Base-by-base conservation (phyloP, 2,888 invertebrate genomes). In the Drosophila phalerata region DNA sequence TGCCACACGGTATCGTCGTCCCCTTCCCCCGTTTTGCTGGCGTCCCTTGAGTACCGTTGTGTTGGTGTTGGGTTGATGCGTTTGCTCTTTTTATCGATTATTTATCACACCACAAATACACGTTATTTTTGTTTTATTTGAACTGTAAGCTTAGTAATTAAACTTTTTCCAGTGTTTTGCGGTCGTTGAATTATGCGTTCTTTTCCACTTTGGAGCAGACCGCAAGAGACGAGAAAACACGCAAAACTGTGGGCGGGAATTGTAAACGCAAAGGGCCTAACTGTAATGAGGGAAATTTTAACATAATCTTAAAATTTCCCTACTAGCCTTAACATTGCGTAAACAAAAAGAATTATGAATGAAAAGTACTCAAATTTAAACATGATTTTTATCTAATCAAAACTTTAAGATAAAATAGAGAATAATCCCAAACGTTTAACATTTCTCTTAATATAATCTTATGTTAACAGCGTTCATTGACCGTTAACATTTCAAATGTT, bases 201-300 rank as follows among this genome's bases (percentile, higher is more conserved):
- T 45, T 38, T 6, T 15, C 13, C 37, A 28, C 43, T 57, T 25
- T 65, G 28, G 69, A 28, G 52, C 67, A 42, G 22, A 70, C 81
- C 72, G 73, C 65, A 60, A 83, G 66, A 53, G 64, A 49, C 86
- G 71, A 77, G 71, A 66, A 76, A 73, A 69, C 79, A 64, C 57
- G 69, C 56, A 69, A 61, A 85, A 88, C 82, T 87, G 88, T 56
- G 65, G 47, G 71, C 74, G 75, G 78, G 66, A 67, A 81, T 62
- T 62, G 52, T 53, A 37, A 73, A 32, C 62, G 55, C 45, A 22
- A 62, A 62, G 81, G 60, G 66, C 56, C 53, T 22, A 67, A 57
- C 69, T 70, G 62, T 48, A 37, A 65, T 19, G 40, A 11, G 66
- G 79, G 62, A 71, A 64, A 64, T 71, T 68, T 66, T 77, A 66